Evolutionary conservation across 2,113 vertebrate species (phyloP).

Genomic region (Hemicordylus capensis): DNA sequence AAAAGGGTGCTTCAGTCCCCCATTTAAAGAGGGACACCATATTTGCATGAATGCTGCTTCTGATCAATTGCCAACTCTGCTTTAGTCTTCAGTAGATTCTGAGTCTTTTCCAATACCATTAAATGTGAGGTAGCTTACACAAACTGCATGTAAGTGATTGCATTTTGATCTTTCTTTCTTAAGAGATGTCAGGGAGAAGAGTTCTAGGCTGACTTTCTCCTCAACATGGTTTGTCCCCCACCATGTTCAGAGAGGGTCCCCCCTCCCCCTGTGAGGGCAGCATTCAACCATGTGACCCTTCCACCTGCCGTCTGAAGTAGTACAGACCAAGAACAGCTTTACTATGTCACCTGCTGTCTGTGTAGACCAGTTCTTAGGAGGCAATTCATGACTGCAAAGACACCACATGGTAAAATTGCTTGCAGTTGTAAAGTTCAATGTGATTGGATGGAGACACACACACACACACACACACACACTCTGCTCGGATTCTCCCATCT

Average conservation of each 20-base stretch:
- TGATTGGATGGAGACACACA: background rate
- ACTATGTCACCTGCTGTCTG: background rate
- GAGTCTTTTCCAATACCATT: background rate
- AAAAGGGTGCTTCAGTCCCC: no score
- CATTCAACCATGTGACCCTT: background rate
- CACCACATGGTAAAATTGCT: background rate
- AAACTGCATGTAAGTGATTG: background rate
- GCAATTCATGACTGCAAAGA: background rate
- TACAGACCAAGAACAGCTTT: background rate
- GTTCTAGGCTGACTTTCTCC: background rate
- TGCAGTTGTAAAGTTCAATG: conserved; percentile 37
- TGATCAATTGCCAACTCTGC: background rate
- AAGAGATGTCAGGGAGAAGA: background rate
- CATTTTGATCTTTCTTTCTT: no score
- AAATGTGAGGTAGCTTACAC: background rate
- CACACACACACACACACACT: no score
- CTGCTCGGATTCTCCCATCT: background rate
- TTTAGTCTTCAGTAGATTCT: background rate
- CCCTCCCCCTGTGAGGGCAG: background rate
- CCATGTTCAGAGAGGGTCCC: background rate
- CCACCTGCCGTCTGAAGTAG: background rate
- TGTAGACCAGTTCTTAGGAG: background rate
- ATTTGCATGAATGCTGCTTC: background rate
- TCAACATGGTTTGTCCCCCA: background rate
- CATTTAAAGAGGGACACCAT: background rate